These are phyloP conservation scores for Stenichneumon culpator DNA, from an alignment of 2,888 invertebrate genomes.

Conservation along the genomic window DNA sequence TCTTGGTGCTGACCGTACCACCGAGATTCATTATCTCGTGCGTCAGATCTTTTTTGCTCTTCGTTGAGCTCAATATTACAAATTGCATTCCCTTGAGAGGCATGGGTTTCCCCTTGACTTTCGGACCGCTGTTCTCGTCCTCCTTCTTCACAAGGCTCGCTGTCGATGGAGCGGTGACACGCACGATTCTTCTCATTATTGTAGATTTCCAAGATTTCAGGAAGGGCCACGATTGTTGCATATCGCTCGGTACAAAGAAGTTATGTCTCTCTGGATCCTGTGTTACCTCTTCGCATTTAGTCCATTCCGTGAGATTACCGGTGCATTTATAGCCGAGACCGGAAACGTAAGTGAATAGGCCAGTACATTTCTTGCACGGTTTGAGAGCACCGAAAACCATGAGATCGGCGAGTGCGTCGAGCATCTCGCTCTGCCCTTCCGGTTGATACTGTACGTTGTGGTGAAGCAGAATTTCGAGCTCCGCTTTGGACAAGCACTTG, in stretches of 20 bases:
- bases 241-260: conserved; percentile 91
- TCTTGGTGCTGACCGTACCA: conserved; percentile 90
- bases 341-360: conserved; percentile 89
- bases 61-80: conserved; percentile 88
- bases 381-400: conserved; percentile 95
- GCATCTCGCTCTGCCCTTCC: conserved; percentile 89
- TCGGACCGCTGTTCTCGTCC: conserved; percentile 86
- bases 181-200: conserved; percentile 87
- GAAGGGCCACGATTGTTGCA: conserved; percentile 87
- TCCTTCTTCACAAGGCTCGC: conserved; percentile 86
- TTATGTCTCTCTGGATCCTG: conserved; percentile 90
- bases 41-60: conserved; percentile 88
- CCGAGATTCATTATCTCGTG: conserved; percentile 91
- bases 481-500: conserved; percentile 87
- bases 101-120: conserved; percentile 88
- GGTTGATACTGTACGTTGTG: conserved; percentile 91
- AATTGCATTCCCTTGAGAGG: conserved; percentile 93
- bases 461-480: conserved; percentile 89
- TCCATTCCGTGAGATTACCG: conserved; percentile 95
- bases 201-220: conserved; percentile 89
- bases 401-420: conserved; percentile 93
- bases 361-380: conserved; percentile 92
- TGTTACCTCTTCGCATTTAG: conserved; percentile 92
- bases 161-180: conserved; percentile 86
- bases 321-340: conserved; percentile 94